Evolutionary conservation across 1,140 invertebrate species (phyloP).

Genomic region (Drosophila gunungcola): DNA sequence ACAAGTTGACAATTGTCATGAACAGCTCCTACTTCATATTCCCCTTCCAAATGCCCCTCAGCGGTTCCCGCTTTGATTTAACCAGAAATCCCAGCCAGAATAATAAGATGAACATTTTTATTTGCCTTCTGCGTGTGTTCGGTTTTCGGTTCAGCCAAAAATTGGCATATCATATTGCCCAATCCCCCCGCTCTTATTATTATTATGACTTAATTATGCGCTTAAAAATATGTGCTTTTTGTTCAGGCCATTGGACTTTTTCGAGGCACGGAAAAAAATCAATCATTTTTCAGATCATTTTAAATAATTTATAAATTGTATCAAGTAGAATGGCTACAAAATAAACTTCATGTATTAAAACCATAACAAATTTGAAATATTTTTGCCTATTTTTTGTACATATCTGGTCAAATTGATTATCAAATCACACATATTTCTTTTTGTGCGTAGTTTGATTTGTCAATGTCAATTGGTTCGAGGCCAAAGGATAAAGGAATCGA

Average conservation of each 20-base stretch:
- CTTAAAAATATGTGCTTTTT: conserved; percentile 63
- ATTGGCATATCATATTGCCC: conserved; percentile 74
- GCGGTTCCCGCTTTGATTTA: conserved; percentile 64
- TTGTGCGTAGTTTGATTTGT: conserved; percentile 2
- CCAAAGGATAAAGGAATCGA: conserved; percentile 26
- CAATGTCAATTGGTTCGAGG: conserved; percentile 15
- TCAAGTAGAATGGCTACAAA: too few species aligned
- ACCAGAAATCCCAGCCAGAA: conserved; percentile 73
- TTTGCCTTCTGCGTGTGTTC: conserved; percentile 53
- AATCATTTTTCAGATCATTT: too few species aligned
- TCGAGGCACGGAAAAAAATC: conserved; percentile 1
- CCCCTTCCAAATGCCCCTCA: conserved; percentile 2
- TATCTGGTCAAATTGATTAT: too few species aligned
- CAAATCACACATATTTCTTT: background rate
- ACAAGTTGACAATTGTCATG: conserved; percentile 83
- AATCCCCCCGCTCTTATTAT: conserved; percentile 23
- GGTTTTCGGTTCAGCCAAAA: conserved; percentile 29
- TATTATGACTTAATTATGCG: conserved; percentile 83
- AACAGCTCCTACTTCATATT: conserved; percentile 25
- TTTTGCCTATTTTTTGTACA: too few species aligned
- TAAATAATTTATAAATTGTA: too few species aligned
- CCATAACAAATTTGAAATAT: too few species aligned
- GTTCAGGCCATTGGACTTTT: conserved; percentile 57
- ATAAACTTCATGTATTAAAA: too few species aligned
- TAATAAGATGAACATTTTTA: conserved; percentile 82